Conservation (phyloP, 1,140 invertebrate species). For the Drosophila nannoptera region DNA sequence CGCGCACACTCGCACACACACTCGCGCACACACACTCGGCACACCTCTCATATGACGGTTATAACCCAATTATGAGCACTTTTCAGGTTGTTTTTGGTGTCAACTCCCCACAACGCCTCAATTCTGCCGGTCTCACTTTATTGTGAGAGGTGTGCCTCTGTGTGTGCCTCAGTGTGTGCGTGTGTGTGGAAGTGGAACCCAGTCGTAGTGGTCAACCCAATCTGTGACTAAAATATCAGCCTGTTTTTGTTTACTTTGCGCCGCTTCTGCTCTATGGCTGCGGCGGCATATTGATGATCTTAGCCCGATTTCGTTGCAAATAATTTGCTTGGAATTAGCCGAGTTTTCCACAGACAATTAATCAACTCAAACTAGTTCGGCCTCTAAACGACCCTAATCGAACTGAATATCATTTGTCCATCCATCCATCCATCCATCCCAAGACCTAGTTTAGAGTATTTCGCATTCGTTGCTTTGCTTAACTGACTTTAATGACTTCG, state of each 20-base stretch:
- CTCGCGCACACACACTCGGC: slow-evolving; percentile 27
- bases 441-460: background rate
- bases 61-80: slow-evolving; percentile 70
- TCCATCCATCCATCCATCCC: too few species aligned
- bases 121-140: slow-evolving; percentile 20
- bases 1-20: slow-evolving; percentile 40
- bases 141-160: background rate
- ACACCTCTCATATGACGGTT: slow-evolving; percentile 50
- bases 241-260: slow-evolving; percentile 47
- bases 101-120: slow-evolving; percentile 55
- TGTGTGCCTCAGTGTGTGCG: too few species aligned
- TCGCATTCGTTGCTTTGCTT: background rate
- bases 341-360: background rate
- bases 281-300: background rate
- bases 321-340: background rate
- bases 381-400: too few species aligned
- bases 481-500: slow-evolving; percentile 65
- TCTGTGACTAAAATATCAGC: slow-evolving; percentile 54
- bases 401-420: too few species aligned
- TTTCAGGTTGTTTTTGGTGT: slow-evolving; percentile 71
- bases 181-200: background rate
- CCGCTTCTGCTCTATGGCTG: background rate
- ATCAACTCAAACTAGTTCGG: too few species aligned
- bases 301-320: too few species aligned
- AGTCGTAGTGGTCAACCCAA: slow-evolving; percentile 36